These are phyloP conservation scores for Triops cancriformis DNA, from an alignment of 1,140 invertebrate species.

Conservation along the genomic window DNA sequence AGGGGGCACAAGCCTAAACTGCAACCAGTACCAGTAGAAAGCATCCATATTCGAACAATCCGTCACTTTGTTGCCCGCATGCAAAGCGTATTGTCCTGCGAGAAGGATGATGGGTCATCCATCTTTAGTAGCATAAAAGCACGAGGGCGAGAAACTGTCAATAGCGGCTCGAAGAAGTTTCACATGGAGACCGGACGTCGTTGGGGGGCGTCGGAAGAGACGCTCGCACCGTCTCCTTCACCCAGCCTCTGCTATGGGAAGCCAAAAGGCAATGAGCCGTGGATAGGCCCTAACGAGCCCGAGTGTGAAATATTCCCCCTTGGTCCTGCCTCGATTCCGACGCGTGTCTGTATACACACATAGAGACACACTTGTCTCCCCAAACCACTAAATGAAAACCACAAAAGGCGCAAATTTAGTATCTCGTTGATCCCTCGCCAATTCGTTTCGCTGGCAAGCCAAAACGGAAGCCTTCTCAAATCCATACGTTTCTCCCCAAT, in stretches of 20 bases:
- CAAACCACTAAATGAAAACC: conserved; percentile 2
- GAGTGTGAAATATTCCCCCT: conserved; percentile 1
- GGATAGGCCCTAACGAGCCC: conserved; percentile 11
- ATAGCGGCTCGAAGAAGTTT: background rate
- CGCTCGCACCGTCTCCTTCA: background rate
- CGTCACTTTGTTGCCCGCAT: background rate
- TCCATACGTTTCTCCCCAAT: background rate
- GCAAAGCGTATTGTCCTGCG: background rate
- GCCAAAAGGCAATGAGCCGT: conserved; percentile 3
- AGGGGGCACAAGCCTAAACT: background rate
- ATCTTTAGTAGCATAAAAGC: background rate
- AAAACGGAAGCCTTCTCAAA: background rate
- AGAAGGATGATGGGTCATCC: background rate
- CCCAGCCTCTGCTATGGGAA: background rate
- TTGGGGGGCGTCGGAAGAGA: conserved; percentile 2
- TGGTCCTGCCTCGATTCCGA: background rate
- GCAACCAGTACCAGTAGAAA: background rate
- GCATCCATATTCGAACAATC: conserved; percentile 9
- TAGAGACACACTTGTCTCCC: background rate
- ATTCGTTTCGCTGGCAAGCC: background rate
- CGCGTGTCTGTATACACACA: conserved; percentile 5
- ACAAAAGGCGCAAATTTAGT: conserved; percentile 1
- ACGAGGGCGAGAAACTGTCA: conserved; percentile 3
- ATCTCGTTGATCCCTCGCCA: conserved; percentile 5
- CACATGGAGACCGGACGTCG: conserved; percentile 2